Evolutionary conservation across 2,797 vertebrate species (phyloP).

Genomic region (Hapalemur alaotrensis): DNA sequence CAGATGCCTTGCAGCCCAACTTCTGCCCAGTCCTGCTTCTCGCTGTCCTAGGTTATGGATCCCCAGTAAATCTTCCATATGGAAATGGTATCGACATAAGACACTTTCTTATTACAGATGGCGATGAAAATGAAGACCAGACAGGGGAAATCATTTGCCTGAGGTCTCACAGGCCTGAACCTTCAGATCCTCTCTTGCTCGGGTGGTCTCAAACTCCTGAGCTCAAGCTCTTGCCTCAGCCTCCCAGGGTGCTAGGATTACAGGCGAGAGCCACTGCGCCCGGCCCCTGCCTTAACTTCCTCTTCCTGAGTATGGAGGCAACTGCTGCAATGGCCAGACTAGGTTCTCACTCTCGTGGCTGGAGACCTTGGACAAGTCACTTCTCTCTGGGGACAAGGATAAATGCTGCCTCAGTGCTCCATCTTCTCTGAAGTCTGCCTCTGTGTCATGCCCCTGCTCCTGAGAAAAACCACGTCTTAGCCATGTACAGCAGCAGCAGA

Average conservation of each 20-base stretch:
- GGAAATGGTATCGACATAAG: background rate
- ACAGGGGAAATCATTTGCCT: background rate
- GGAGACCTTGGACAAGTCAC: background rate
- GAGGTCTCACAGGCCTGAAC: background rate
- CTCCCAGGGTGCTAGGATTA: no score
- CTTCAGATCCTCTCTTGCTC: background rate
- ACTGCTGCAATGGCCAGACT: background rate
- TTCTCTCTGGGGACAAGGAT: background rate
- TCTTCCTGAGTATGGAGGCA: background rate
- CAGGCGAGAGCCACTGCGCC: no score
- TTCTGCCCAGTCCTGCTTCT: background rate
- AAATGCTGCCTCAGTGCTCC: background rate
- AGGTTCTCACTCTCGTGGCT: background rate
- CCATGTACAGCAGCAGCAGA: background rate
- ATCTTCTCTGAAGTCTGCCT: background rate
- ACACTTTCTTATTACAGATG: background rate
- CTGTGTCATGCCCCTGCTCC: background rate
- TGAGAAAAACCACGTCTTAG: background rate
- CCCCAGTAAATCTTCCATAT: background rate
- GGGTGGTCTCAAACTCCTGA: no score
- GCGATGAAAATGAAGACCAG: background rate
- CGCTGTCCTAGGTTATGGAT: background rate
- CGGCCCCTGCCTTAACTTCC: background rate
- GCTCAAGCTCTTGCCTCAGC: no score
- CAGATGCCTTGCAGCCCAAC: no score